Evolutionary conservation across 2,888 invertebrate genomes (phyloP).

Genomic region (Pristionchus mayeri): DNA sequence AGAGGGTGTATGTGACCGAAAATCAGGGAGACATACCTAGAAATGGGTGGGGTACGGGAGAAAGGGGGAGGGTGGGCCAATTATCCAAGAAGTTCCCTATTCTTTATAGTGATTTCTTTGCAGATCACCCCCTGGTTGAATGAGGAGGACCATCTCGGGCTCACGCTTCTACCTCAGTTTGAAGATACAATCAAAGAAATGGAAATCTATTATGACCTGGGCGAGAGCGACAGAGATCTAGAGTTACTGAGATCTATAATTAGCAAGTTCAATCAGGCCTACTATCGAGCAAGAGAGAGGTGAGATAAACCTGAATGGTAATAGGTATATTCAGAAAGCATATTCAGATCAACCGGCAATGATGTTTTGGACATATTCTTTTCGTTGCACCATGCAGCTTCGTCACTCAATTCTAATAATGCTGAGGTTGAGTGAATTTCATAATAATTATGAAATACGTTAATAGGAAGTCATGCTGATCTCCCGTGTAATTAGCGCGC

Average conservation of each 20-base stretch:
- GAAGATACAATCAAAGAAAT: background rate
- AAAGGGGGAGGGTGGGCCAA: too few species aligned
- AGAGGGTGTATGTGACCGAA: too few species aligned
- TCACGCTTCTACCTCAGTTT: background rate
- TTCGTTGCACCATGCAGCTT: background rate
- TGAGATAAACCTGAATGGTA: background rate
- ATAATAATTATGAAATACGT: background rate
- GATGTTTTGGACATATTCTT: background rate
- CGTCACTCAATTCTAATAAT: background rate
- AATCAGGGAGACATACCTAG: too few species aligned
- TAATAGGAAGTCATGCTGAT: too few species aligned
- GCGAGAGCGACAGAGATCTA: background rate
- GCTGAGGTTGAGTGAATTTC: background rate
- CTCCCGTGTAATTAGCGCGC: background rate
- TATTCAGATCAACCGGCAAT: background rate
- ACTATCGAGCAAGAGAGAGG: background rate
- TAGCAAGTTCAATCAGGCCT: background rate
- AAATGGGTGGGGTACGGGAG: too few species aligned
- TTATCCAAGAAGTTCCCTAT: background rate
- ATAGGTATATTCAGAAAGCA: too few species aligned
- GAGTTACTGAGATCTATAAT: background rate
- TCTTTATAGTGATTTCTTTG: too few species aligned
- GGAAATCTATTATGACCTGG: background rate
- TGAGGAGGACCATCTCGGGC: background rate
- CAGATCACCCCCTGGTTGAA: background rate